A percentile compares a stretch with the other conserved stretches of the same genome.
Conservation (phyloP, 2,113 vertebrate species). For the Opisthocomus hoazin region DNA sequence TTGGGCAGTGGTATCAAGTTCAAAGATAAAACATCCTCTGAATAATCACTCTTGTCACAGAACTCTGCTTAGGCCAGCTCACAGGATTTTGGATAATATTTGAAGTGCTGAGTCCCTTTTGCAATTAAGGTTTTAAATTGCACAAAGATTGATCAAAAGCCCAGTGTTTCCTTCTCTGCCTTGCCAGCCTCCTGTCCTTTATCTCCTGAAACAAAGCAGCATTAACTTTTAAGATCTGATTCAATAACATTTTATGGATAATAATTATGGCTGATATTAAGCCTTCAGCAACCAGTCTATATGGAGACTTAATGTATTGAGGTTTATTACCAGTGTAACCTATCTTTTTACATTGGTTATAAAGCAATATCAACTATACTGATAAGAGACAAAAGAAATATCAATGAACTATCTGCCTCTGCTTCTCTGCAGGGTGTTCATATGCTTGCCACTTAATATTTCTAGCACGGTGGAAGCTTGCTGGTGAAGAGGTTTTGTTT, state of each 20-base stretch:
- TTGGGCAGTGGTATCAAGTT: not conserved
- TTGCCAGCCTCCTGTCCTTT: conserved; percentile 43
- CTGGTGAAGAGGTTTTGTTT: conserved; percentile 36
- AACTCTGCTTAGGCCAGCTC: not conserved
- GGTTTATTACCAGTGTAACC: conserved; percentile 59
- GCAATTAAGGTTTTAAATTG: conserved; percentile 43
- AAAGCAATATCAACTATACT: conserved; percentile 41
- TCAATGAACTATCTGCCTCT: not conserved
- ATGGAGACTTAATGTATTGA: conserved; percentile 49
- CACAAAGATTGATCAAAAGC: not conserved
- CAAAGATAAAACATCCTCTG: not conserved
- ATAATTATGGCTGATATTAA: conserved; percentile 64
- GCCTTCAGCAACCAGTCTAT: conserved; percentile 52
- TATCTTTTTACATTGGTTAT: conserved; percentile 37
- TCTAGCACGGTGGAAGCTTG: not conserved
- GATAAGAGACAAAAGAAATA: not conserved
- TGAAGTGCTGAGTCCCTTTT: not conserved
- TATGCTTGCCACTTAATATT: not conserved
- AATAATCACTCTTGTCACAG: not conserved
- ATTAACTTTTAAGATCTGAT: conserved; percentile 73
- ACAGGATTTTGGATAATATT: not conserved
- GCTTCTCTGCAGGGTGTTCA: conserved; percentile 25
- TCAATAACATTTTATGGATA: conserved; percentile 66
- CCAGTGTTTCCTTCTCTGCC: not conserved
- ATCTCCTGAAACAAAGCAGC: conserved; percentile 57